Percentiles rank a stretch among this genome's conserved stretches.
phyloP scores from a whole-genome alignment of 2,113 vertebrate species.

The Amblyornis subalaris region DNA sequence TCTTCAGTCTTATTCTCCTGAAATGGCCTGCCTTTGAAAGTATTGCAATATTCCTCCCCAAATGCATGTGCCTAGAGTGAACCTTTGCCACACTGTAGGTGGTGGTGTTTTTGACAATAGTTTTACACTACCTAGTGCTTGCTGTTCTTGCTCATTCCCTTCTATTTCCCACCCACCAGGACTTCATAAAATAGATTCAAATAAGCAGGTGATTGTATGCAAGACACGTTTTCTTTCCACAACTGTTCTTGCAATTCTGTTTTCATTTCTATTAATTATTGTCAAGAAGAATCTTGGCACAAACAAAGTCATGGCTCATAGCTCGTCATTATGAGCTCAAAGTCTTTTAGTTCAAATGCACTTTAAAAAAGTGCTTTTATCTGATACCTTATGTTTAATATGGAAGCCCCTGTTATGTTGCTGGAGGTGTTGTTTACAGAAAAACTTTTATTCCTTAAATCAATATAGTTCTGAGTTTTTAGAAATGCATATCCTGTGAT shows the following conservation, averaged over 20 bases:
- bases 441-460: background rate
- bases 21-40: background rate
- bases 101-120: background rate
- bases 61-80: background rate
- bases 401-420: background rate
- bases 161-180: background rate
- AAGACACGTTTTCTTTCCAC: background rate
- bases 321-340: background rate
- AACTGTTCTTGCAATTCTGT: background rate
- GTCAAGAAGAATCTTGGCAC: background rate
- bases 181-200: background rate
- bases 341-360: background rate
- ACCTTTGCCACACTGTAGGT: background rate
- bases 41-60: background rate
- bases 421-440: background rate
- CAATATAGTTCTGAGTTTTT: background rate
- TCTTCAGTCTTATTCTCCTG: background rate
- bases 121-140: background rate
- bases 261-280: conserved; percentile 19
- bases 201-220: background rate
- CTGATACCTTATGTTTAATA: background rate
- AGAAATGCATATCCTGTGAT: background rate
- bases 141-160: background rate
- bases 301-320: background rate
- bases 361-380: background rate